Base-by-base conservation (phyloP, 2,797 vertebrate species). In the Neosilurus hyrtlii region DNA sequence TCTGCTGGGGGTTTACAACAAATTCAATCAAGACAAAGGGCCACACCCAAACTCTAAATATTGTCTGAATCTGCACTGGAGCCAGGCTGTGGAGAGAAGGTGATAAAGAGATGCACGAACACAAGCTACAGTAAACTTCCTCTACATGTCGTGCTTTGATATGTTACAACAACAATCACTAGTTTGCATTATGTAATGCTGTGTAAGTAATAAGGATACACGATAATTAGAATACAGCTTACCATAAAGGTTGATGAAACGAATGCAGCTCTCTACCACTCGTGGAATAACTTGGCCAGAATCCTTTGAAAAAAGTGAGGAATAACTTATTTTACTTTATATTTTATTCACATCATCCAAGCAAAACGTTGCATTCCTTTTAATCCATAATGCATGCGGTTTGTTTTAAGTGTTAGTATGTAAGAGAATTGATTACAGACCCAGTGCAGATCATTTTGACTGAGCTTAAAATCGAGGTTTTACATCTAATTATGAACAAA, bases 161-260 rank as follows among this genome's bases (percentile, higher is more conserved):
- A 12, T 16, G 37, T 43, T 71, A 51, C 67, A 83, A 73, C 20
- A 84, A 67, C 37, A 54, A 57, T 11, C 22, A 0, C 2, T 18
- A 43, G 4, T 62, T 81, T 57, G 37, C 30, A 15, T 18, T 63
- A 37, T 54, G 59, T 9, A 82, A 71, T 85, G 71, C 51, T 75
- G 51, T 56, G 35, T 68, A 22, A 56, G 20, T 20, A 70, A 1
- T 12, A 56, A 80, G 35, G 20, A 61, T 24, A 62, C 6, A 43
- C 37, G 2, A 6, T 9, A 72, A 76, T 52, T 54, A 12, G 22
- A 82, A 66, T 16, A 8, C 51, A 12, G 90, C 95, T 96, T 93
- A 99, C 98, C 98, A 10, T 98, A 98, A 76, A 99, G 92, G 89
- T 99, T 99, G 90, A 99, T 99, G 94, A 96, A 99, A 84, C 96